phyloP scores from a whole-genome alignment of 2,797 vertebrate species.

The Labroides dimidiatus region DNA sequence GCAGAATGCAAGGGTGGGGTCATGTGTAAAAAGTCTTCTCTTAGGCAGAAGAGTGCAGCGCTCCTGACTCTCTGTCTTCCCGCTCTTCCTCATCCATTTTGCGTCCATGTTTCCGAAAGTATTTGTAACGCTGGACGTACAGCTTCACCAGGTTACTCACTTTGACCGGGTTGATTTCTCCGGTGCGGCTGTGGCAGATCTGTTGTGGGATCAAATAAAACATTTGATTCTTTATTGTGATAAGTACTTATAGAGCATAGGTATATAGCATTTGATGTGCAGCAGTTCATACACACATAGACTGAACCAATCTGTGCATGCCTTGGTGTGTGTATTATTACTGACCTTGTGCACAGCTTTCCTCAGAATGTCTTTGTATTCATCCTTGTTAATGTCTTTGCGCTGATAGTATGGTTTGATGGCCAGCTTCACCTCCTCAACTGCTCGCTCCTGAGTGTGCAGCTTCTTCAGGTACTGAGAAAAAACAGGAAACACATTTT shows the following conservation, averaged over 20 bases:
- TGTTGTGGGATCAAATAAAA: constrained; percentile 51
- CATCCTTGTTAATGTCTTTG: constrained; percentile 96
- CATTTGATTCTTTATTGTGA: too few relatives aligned
- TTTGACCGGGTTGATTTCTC: constrained; percentile 96
- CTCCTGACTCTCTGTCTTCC: constrained; percentile 77
- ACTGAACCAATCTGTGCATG: not conserved
- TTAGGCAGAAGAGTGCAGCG: constrained; percentile 77
- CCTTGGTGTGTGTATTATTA: not conserved
- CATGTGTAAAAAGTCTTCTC: constrained; percentile 5
- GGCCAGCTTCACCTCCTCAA: constrained; percentile 96
- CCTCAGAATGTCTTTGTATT: constrained; percentile 95
- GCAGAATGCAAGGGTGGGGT: constrained; percentile 28
- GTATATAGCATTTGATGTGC: too few relatives aligned
- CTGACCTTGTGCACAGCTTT: constrained; percentile 95
- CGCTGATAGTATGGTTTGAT: constrained; percentile 97
- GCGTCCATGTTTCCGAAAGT: constrained; percentile 93
- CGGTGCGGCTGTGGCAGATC: constrained; percentile 96
- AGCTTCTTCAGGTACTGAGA: constrained; percentile 94
- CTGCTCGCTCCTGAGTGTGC: constrained; percentile 94
- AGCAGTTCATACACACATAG: too few relatives aligned
- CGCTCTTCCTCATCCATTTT: constrained; percentile 88
- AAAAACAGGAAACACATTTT: constrained; percentile 1
- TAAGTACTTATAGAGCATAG: too few relatives aligned
- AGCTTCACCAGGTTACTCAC: constrained; percentile 93
- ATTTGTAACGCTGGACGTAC: constrained; percentile 95